Percentiles rank a stretch among this genome's conserved stretches.
Conservation (phyloP, 2,888 invertebrate genomes). For the Invenusta paracnida region DNA sequence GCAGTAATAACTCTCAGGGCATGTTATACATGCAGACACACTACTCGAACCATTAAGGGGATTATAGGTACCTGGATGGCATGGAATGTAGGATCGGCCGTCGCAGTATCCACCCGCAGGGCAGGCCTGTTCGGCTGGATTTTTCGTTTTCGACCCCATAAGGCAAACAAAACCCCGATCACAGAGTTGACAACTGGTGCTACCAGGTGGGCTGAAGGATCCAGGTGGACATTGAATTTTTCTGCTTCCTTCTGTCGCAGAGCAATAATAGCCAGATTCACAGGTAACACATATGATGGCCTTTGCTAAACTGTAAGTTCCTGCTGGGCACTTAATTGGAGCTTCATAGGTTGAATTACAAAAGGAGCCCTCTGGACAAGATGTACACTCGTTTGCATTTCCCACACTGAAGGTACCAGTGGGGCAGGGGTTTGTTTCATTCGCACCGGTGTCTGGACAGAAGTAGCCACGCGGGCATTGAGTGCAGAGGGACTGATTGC, state of each 20-base stretch:
- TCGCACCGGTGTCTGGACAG: slow-evolving; percentile 48
- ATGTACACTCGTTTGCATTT: slow-evolving; percentile 50
- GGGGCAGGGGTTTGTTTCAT: slow-evolving; percentile 50
- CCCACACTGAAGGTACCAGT: slow-evolving; percentile 54
- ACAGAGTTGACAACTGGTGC: slow-evolving; percentile 51
- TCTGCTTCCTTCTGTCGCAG: slow-evolving; percentile 47
- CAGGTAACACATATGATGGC: slow-evolving; percentile 54
- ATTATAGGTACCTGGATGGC: slow-evolving; percentile 54
- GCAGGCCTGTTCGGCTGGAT: slow-evolving; percentile 51
- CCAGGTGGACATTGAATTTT: slow-evolving; percentile 54
- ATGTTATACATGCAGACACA: slow-evolving; percentile 49
- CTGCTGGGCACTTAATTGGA: slow-evolving; percentile 50
- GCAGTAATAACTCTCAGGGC: slow-evolving; percentile 56
- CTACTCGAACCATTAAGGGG: slow-evolving; percentile 50
- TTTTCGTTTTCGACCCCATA: slow-evolving; percentile 51
- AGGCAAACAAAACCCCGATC: slow-evolving; percentile 54
- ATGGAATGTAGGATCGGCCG: slow-evolving; percentile 51
- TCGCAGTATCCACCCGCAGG: slow-evolving; percentile 55
- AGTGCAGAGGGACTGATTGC: slow-evolving; percentile 50
- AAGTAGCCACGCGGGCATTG: slow-evolving; percentile 53
- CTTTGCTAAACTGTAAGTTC: slow-evolving; percentile 52
- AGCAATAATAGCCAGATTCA: slow-evolving; percentile 54
- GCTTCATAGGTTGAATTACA: slow-evolving; percentile 50
- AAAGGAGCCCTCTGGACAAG: slow-evolving; percentile 53
- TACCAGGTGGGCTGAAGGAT: slow-evolving; percentile 51